Base-by-base conservation (phyloP, 2,888 invertebrate genomes). In the Opisthograptis luteolata region DNA sequence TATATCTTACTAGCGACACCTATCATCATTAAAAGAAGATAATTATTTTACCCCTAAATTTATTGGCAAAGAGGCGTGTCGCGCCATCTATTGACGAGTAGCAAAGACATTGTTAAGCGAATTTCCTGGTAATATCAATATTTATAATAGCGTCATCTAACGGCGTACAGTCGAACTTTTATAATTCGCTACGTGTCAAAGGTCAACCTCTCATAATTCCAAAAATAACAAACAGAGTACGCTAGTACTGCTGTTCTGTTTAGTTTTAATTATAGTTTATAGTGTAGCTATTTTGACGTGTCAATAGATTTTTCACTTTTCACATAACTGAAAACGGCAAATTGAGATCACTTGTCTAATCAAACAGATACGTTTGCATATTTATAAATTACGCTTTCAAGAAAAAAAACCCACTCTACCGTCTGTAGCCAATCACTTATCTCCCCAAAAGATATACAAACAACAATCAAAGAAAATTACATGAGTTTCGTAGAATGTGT, bases 41-140 rank as follows among this genome's bases (percentile, higher is more conserved):
- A 6, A 13, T 19, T 19, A 6, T 1, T 13, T n/a, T n/a, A n/a
- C n/a, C n/a, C n/a, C n/a, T n/a, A n/a, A n/a, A n/a, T n/a, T n/a
- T 30, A 1, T 19, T 19, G 25, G 34, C 20, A 15, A 24, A 22
- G 5, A 17, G 7, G 0, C 1, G 0, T 10, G n/a, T 24, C 2
- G 52, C 59, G 78, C 65, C 81, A 81, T 76, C 84, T 84, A 51
- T 57, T 42, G 55, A 41, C 9, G 42, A 73, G 49, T 70, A 69
- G 70, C 39, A 0, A 28, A 47, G 53, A n/a, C 8, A 32, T 15
- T 31, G 9, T n/a, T 1, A n/a, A 22, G 4, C 13, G 0, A 2
- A 5, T 17, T 35, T n/a, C 13, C 1, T 3, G 3, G 10, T 4
- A 22, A 22, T 1, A 22, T n/a, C 22, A 6, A 22, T 1, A 2